Conservation (phyloP, 2,113 vertebrate genomes). For the Vicugna pacos region DNA sequence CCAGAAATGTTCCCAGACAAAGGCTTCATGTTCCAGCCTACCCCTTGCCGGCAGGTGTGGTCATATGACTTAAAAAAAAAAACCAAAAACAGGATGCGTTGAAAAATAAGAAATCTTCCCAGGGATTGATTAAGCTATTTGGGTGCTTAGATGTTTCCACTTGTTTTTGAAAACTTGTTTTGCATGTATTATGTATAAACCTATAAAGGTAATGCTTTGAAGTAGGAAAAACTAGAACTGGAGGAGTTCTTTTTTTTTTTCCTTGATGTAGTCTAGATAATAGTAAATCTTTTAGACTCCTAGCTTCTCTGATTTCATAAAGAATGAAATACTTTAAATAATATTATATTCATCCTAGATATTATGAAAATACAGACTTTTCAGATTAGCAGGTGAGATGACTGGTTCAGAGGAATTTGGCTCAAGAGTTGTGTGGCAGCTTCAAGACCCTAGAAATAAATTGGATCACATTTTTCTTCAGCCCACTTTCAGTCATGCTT, state of each 20-base stretch:
- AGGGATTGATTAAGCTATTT: not conserved
- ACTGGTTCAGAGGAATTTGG: not conserved
- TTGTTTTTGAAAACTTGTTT: not conserved
- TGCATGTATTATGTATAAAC: not conserved
- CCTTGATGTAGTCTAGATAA: not conserved
- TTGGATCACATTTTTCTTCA: not conserved
- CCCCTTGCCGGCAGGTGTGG: not conserved
- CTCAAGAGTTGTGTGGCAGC: not conserved
- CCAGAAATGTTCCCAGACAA: not conserved
- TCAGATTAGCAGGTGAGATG: not conserved
- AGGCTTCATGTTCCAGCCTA: fast-evolving
- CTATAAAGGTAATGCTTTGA: not conserved
- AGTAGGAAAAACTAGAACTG: not conserved
- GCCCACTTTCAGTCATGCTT: not conserved
- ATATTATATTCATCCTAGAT: not conserved
- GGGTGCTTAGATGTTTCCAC: not conserved
- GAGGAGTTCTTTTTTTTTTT: not conserved
- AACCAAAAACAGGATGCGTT: not conserved
- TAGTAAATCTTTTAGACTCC: not conserved
- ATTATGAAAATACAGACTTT: not conserved
- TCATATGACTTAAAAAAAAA: not conserved
- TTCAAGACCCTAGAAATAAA: not conserved
- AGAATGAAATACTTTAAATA: not conserved
- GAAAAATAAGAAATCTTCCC: not conserved
- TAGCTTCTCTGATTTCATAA: not conserved